A percentile compares a stretch with the other conserved stretches of the same genome.
phyloP scores from a whole-genome alignment of 2,797 vertebrate genomes.

The Danio tinwini region DNA sequence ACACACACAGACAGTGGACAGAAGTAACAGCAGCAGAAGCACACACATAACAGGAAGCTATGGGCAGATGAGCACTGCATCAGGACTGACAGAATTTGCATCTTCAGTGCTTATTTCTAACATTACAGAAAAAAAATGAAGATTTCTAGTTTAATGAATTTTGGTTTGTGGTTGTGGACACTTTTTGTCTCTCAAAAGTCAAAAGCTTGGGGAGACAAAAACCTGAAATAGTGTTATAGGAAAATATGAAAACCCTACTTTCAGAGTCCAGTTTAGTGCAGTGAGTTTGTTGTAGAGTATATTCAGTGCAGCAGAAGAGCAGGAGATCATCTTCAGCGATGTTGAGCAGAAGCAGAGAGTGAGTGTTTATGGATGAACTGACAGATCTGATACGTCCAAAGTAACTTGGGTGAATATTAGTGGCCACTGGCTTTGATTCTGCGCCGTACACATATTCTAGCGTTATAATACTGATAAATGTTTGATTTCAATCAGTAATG shows the following conservation, averaged over 20 bases:
- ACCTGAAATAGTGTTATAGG: too few relatives aligned
- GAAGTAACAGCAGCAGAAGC: neutral
- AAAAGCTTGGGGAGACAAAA: neutral
- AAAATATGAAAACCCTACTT: neutral
- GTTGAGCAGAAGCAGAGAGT: conserved; percentile 34
- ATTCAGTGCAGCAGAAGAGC: conserved; percentile 18
- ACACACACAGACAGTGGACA: neutral
- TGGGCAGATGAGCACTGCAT: neutral
- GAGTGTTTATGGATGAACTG: neutral
- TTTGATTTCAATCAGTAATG: conserved; percentile 5
- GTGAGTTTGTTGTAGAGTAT: accelerated
- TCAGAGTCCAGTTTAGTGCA: conserved; percentile 1
- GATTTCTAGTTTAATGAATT: too few relatives aligned
- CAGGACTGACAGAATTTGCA: neutral
- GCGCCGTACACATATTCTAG: neutral
- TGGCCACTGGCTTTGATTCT: neutral
- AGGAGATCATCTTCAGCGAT: conserved; percentile 15
- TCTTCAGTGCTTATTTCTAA: neutral
- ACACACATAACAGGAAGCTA: neutral
- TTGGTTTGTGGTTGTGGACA: neutral
- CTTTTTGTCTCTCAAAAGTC: neutral
- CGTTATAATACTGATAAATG: neutral
- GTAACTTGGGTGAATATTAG: neutral
- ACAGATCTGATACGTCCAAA: neutral
- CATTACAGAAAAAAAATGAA: neutral